Conservation (phyloP, 1,140 invertebrate species). For the Caerostris darwini region DNA sequence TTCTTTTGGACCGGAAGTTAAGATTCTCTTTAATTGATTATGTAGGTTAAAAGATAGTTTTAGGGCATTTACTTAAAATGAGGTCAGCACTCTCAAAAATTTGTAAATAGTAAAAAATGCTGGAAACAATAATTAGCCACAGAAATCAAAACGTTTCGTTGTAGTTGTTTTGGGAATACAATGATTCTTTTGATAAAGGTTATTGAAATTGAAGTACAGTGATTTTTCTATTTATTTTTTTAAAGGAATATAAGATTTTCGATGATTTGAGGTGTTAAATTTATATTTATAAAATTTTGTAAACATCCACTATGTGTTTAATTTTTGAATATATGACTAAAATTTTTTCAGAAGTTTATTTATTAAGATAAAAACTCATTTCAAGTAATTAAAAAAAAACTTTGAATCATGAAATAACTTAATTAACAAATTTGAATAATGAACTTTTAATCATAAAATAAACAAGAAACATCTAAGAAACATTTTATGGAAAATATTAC, state of each 20-base stretch:
- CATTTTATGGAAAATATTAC: too few species aligned
- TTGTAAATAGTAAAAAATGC: constrained; percentile 36
- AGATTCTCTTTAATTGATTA: constrained; percentile 48
- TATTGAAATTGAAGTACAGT: neutral
- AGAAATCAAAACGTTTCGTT: neutral
- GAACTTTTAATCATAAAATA: too few species aligned
- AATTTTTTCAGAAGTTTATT: too few species aligned
- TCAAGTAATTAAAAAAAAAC: too few species aligned
- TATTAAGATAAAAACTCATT: too few species aligned
- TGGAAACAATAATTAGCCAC: neutral
- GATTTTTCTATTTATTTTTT: neutral
- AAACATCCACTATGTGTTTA: too few species aligned
- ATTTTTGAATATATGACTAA: too few species aligned
- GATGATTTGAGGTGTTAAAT: too few species aligned
- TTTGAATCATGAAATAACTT: too few species aligned
- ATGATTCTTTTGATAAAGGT: neutral
- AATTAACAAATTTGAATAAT: too few species aligned
- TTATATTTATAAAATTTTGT: too few species aligned
- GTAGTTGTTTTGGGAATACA: neutral
- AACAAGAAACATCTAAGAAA: too few species aligned
- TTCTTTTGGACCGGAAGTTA: constrained; percentile 64
- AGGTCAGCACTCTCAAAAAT: constrained; percentile 43
- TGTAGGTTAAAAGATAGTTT: constrained; percentile 73
- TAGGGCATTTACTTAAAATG: constrained; percentile 61
- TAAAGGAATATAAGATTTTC: neutral